Evolutionary conservation across 1,140 invertebrate species (phyloP), one percentile per base, ranked within the genome.

Genomic region (Trichonephila inaurata): DNA sequence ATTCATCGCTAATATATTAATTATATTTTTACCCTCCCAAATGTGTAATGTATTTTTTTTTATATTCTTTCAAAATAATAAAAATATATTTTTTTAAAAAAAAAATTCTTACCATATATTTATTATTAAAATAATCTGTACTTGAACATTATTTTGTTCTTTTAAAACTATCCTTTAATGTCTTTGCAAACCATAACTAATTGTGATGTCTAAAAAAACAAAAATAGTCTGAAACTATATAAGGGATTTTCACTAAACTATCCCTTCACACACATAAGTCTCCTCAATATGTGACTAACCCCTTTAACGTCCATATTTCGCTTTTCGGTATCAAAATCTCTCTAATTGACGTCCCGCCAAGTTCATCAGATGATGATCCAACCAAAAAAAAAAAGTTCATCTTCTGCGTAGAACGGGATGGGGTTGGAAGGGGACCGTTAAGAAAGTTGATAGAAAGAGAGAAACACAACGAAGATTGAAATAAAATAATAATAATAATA

Each of bases 331-430:
- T 91, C 90, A 64, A 77, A 72, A 77, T 83, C 90, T 91, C n/a
- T 44, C 90, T 91, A 91, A 91, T 91, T 91, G 90, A 91, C 90
- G 81, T 85, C 90, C 90, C 90, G 64, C 90, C 90, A 91, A 85
- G 61, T 91, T 85, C 90, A 91, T 91, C 90, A 87, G 89, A 91
- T 61, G 40, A 60, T 89, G 86, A 88, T 88, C 86, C 61, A 21
- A 64, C 86, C 28, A 88, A 88, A 64, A 88, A n/a, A n/a, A n/a
- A n/a, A 64, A 87, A 14, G 28, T 72, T 72, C 69, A 28, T 44
- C n/a, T n/a, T 44, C 18, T 44, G 62, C n/a, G 62, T 24, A 28
- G 58, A n/a, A 61, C 28, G 28, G 33, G 62, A 89, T 62, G 61
- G 24, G 40, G 12, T 87, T n/a, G 16, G 19, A 61, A 44, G 69